Percentiles rank a stretch among this genome's conserved stretches.
phyloP scores from a whole-genome alignment of 2,797 vertebrate species.

The Poliocrania exsul region DNA sequence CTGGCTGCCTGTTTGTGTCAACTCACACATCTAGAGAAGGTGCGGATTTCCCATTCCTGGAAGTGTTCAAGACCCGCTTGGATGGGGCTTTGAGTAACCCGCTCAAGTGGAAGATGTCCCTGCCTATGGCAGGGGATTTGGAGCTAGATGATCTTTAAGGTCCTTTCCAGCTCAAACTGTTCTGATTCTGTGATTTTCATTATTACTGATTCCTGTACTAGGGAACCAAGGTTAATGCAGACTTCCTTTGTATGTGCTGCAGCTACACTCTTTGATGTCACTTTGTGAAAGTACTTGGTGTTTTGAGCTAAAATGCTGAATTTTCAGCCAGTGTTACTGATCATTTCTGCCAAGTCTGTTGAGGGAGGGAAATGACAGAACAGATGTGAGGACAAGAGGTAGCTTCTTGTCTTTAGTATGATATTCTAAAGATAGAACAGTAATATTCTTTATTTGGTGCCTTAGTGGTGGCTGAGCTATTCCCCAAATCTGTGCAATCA shows the following conservation, averaged over 20 bases:
- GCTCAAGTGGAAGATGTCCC: background rate
- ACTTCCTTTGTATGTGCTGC: background rate
- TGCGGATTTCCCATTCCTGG: background rate
- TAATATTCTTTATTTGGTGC: background rate
- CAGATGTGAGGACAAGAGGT: background rate
- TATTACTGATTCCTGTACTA: background rate
- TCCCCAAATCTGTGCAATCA: background rate
- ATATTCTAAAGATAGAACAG: background rate
- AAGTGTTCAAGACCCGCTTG: background rate
- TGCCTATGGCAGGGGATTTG: background rate
- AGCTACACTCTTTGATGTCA: background rate
- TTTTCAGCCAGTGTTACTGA: background rate
- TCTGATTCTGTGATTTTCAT: background rate
- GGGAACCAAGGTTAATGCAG: background rate
- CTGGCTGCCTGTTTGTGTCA: background rate
- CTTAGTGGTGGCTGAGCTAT: background rate
- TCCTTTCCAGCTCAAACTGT: background rate
- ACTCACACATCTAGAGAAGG: background rate
- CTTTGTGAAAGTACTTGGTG: background rate
- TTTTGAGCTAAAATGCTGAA: background rate
- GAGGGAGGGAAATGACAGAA: background rate
- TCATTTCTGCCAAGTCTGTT: background rate
- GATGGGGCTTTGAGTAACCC: background rate
- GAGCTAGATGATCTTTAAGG: background rate
- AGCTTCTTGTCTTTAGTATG: background rate